A percentile compares a stretch with the other conserved stretches of the same genome.
phyloP scores from a whole-genome alignment of 2,797 vertebrate species.

The Tinamus major region DNA sequence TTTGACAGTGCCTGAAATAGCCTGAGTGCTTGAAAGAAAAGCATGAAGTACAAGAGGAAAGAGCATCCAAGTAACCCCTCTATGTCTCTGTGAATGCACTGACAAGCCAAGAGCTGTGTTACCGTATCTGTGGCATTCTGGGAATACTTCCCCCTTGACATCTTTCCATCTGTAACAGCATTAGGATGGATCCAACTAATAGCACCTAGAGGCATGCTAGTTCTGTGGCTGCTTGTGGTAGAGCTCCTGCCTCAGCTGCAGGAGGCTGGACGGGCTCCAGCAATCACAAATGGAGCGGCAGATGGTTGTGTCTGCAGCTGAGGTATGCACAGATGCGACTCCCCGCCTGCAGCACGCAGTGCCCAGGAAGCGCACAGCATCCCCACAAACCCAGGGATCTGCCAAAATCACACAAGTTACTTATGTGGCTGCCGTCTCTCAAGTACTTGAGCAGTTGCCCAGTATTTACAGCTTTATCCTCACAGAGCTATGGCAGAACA shows the following conservation, averaged over 20 bases:
- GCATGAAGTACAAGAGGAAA: not conserved
- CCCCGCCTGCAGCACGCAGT: conserved; percentile 15
- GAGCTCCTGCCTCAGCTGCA: conserved; percentile 28
- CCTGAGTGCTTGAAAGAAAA: not conserved
- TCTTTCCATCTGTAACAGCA: not conserved
- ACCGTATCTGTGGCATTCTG: not conserved
- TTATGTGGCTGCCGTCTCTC: conserved; percentile 24
- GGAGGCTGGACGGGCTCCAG: conserved; percentile 49
- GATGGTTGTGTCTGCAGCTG: conserved; percentile 71
- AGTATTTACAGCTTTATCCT: conserved; percentile 7
- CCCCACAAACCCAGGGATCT: conserved; percentile 52
- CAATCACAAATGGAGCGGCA: conserved; percentile 64
- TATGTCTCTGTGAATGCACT: not conserved
- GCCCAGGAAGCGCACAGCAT: conserved; percentile 11
- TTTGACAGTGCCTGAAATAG: conserved; percentile 22
- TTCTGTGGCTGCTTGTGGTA: not conserved
- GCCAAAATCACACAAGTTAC: not conserved
- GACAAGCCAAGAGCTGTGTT: not conserved
- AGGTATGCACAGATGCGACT: conserved; percentile 61
- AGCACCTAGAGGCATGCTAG: not conserved
- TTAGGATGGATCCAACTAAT: not conserved
- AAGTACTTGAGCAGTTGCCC: not conserved
- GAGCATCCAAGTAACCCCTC: not conserved
- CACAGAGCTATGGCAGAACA: not conserved
- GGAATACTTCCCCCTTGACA: not conserved